Evolutionary conservation across 2,113 vertebrate species (phyloP).

Genomic region (Colinus virginianus): DNA sequence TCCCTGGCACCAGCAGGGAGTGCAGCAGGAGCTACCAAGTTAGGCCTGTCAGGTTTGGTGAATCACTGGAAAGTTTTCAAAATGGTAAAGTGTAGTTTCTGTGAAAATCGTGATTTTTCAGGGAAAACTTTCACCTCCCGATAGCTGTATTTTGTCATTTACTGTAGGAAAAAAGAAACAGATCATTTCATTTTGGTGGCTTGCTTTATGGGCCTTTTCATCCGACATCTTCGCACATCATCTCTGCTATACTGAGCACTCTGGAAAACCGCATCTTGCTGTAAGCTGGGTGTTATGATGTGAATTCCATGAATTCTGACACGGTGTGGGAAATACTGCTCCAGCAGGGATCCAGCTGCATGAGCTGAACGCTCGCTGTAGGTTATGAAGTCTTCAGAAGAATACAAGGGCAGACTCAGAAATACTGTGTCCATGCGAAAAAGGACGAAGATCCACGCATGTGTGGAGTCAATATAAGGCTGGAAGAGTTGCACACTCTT

Average conservation of each 20-base stretch:
- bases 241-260: not conserved
- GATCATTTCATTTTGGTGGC: not conserved
- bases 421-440: not conserved
- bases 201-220: not conserved
- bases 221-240: not conserved
- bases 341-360: not conserved
- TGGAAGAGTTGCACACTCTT: not conserved
- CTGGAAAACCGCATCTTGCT: not conserved
- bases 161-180: not conserved
- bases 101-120: not conserved
- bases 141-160: not conserved
- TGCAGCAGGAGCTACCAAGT: not conserved
- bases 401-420: not conserved
- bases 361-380: not conserved
- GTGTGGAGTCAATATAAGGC: not conserved
- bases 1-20: not conserved
- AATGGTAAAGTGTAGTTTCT: not conserved
- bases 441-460: rapidly evolving
- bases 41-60: not conserved
- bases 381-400: not conserved
- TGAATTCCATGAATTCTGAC: not conserved
- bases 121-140: not conserved
- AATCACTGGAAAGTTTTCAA: not conserved
- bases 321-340: not conserved
- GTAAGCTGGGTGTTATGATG: not conserved